phyloP scores from a whole-genome alignment of 2,888 invertebrate species.

The Synergus laeviventris region DNA sequence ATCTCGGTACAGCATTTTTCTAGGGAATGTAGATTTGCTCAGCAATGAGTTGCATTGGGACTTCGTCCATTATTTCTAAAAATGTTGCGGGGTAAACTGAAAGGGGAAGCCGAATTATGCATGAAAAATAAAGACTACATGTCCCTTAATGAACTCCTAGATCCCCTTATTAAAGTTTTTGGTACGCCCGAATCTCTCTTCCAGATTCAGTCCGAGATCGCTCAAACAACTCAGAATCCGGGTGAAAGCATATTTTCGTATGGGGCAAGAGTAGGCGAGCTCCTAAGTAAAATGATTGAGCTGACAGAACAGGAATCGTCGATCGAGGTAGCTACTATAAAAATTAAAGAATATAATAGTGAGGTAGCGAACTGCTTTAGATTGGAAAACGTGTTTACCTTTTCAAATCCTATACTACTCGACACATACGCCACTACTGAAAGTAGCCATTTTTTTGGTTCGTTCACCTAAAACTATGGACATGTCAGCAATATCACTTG shows the following conservation, averaged over 20 bases:
- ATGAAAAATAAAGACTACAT: not conserved
- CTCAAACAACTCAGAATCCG: not conserved
- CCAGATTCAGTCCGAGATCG: not conserved
- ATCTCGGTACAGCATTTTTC: not conserved
- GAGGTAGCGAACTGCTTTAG: not conserved
- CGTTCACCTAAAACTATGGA: too few relatives aligned
- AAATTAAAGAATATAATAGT: not conserved
- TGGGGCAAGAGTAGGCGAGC: not conserved
- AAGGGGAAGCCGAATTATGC: not conserved
- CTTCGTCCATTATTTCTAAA: not conserved
- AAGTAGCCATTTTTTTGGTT: too few relatives aligned
- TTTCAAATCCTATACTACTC: too few relatives aligned
- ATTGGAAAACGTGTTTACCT: too few relatives aligned
- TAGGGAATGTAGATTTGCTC: not conserved
- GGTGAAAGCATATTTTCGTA: not conserved
- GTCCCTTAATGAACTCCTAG: too few relatives aligned
- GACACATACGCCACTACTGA: too few relatives aligned
- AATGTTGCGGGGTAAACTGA: not conserved
- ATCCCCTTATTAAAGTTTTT: too few relatives aligned
- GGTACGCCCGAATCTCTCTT: too few relatives aligned
- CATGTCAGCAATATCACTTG: too few relatives aligned
- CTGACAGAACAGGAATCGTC: not conserved
- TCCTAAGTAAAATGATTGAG: not conserved
- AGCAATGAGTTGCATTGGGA: not conserved
- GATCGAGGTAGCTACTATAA: not conserved